Conservation (phyloP, 2,888 invertebrate species). For the Ganaspis brasiliensis region DNA sequence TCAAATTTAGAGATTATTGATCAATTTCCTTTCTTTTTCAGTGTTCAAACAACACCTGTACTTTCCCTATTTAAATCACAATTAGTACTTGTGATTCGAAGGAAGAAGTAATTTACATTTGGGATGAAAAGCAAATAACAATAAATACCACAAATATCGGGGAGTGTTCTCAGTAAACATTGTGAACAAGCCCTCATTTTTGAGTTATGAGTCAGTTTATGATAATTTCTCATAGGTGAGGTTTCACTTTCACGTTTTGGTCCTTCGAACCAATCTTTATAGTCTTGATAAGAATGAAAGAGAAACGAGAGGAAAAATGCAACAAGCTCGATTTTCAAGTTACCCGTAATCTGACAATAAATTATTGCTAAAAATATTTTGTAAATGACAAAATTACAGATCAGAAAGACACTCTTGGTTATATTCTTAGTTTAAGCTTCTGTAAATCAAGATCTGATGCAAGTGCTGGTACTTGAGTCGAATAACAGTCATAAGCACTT, state of each 20-base stretch:
- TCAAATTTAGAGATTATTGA: too few species aligned
- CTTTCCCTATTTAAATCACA: background rate
- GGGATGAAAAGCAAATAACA: conserved; percentile 14
- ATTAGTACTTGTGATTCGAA: background rate
- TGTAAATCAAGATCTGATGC: conserved; percentile 29
- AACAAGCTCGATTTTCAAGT: too few species aligned
- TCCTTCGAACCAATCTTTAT: too few species aligned
- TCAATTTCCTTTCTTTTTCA: too few species aligned
- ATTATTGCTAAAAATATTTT: background rate
- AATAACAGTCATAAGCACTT: conserved; percentile 21
- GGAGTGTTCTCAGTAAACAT: conserved; percentile 39
- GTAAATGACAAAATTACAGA: background rate
- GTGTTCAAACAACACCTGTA: too few species aligned
- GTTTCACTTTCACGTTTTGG: conserved; percentile 32
- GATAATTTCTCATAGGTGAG: conserved; percentile 34
- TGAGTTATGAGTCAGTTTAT: conserved; percentile 33
- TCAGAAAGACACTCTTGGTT: background rate
- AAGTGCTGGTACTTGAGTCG: conserved; percentile 18
- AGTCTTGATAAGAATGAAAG: too few species aligned
- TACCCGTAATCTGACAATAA: conserved; percentile 16
- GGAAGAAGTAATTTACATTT: conserved; percentile 12
- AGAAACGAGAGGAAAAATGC: too few species aligned
- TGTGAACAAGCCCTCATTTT: conserved; percentile 40
- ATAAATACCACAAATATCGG: conserved; percentile 18
- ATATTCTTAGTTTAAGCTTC: background rate